These are phyloP conservation scores for Gobionotothen gibberifrons DNA, from an alignment of 2,797 vertebrate species.

Conservation along the genomic window DNA sequence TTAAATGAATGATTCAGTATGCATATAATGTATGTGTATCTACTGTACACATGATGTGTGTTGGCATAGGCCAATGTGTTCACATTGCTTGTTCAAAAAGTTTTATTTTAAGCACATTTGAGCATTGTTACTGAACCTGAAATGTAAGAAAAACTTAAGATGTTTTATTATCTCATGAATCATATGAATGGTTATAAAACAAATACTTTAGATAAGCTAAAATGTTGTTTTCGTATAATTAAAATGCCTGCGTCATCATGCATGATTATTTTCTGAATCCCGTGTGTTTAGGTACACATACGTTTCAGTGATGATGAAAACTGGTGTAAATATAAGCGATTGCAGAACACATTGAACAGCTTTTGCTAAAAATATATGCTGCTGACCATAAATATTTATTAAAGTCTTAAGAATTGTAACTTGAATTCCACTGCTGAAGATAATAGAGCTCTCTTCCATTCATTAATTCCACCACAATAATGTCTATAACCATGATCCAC, in stretches of 20 bases:
- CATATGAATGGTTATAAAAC: not conserved
- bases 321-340: not conserved
- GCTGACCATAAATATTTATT: not conserved
- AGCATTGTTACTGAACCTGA: not conserved
- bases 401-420: not conserved
- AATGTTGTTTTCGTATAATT: not conserved
- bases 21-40: too few relatives aligned
- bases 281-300: not conserved
- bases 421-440: slow-evolving; percentile 1
- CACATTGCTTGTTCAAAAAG: too few relatives aligned
- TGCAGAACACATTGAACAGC: not conserved
- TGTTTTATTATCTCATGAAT: not conserved
- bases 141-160: not conserved
- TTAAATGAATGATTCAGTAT: not conserved
- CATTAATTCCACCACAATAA: slow-evolving; percentile 17
- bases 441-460: slow-evolving; percentile 5
- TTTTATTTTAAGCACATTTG: not conserved
- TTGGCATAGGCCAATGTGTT: too few relatives aligned
- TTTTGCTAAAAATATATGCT: not conserved
- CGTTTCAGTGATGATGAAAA: not conserved
- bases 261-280: not conserved
- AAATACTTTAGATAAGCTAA: not conserved
- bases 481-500: slow-evolving; percentile 1
- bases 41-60: too few relatives aligned
- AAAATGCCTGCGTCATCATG: not conserved